These are phyloP conservation scores for Neoaliturus tenellus DNA, from an alignment of 2,888 invertebrate genomes.

Conservation along the genomic window DNA sequence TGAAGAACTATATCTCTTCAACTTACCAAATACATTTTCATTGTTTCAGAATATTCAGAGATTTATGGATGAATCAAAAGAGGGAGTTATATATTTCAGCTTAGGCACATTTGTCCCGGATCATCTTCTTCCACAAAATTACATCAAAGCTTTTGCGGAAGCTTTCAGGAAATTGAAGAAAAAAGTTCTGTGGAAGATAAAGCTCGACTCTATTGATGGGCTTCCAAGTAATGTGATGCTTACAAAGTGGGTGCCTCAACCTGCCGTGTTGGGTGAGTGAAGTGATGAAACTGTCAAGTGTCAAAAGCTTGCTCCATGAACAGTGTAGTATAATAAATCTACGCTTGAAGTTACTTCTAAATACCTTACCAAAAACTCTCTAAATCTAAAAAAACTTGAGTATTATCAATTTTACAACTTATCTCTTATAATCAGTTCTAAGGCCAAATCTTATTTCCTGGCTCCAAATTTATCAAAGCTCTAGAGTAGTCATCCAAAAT, in stretches of 20 bases:
- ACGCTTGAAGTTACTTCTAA: background rate
- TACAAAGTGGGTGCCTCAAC: slow-evolving; percentile 4
- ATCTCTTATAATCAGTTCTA: no score
- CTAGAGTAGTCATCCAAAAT: no score
- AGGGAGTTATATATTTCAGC: slow-evolving; percentile 12
- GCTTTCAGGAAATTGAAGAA: background rate
- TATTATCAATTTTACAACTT: no score
- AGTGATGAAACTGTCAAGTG: no score
- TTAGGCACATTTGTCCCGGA: background rate
- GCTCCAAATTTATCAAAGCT: no score
- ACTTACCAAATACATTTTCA: no score
- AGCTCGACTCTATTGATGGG: background rate
- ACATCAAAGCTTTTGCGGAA: background rate
- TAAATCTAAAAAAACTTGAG: background rate
- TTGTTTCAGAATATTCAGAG: background rate
- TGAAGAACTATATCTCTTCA: no score
- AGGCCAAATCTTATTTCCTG: no score
- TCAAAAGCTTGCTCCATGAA: background rate
- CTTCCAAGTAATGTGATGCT: background rate
- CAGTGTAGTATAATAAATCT: background rate
- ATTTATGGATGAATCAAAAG: background rate
- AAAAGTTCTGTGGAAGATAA: slow-evolving; percentile 12
- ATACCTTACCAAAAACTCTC: background rate
- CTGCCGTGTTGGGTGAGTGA: background rate
- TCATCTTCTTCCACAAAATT: background rate